Evolutionary conservation across 35 echinoderm and acorn worm species (phyloP).

Genomic region (Heliocidaris erythrogramma): DNA sequence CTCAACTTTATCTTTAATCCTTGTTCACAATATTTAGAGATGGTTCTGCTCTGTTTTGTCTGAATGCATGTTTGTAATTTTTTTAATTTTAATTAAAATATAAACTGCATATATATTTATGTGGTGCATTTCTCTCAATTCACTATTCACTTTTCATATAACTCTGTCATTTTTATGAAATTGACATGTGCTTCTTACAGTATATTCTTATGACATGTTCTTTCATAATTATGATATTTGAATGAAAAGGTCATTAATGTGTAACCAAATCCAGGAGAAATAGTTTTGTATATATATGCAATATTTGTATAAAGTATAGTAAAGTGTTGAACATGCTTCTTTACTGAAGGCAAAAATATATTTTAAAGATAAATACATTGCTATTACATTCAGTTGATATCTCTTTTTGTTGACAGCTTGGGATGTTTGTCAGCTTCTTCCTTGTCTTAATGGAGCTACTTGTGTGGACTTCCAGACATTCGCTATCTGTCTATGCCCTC

Average conservation of each 20-base stretch:
- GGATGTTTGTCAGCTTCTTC: background rate
- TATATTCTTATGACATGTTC: no score
- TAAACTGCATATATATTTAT: no score
- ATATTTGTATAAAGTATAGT: background rate
- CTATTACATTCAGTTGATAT: background rate
- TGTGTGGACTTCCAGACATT: constrained; percentile 35
- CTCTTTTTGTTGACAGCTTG: background rate
- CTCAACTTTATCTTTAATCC: no score
- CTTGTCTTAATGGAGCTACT: constrained; percentile 23
- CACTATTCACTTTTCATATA: no score
- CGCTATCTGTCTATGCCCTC: background rate
- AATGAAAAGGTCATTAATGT: background rate
- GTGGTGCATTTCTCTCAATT: no score
- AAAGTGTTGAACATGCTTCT: background rate
- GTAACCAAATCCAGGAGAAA: background rate
- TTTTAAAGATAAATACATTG: background rate
- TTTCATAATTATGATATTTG: background rate
- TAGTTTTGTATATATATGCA: background rate
- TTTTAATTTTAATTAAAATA: no score
- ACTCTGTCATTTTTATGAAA: no score
- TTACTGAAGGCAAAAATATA: background rate
- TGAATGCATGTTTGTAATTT: no score
- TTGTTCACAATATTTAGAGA: no score
- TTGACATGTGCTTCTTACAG: no score
- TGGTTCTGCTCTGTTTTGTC: no score